Evolutionary conservation across 2,888 invertebrate genomes (phyloP).

Genomic region (Aradus depressus): DNA sequence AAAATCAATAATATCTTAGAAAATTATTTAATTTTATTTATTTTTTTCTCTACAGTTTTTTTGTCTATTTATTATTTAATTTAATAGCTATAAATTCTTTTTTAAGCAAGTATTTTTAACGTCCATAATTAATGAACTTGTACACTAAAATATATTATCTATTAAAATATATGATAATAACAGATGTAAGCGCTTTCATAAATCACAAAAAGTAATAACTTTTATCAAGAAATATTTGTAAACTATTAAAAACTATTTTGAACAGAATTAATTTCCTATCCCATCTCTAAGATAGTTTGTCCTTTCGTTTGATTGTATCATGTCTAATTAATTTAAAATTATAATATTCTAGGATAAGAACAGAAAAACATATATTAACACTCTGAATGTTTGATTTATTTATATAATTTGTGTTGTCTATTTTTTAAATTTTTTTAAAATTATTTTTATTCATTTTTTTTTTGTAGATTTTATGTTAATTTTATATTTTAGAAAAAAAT

Average conservation of each 20-base stretch:
- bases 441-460: constrained; percentile 1
- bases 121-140: neutral
- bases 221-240: neutral
- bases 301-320: constrained; percentile 1
- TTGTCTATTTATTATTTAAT: too few species aligned
- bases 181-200: neutral
- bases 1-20: neutral
- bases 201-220: neutral
- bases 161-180: neutral
- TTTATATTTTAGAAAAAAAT: too few species aligned
- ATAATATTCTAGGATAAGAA: constrained; percentile 1
- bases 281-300: neutral
- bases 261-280: neutral
- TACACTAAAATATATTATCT: neutral
- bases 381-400: neutral
- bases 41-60: constrained; percentile 1
- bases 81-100: neutral
- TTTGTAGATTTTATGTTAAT: too few species aligned
- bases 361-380: constrained; percentile 2
- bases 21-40: neutral
- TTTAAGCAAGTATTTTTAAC: neutral
- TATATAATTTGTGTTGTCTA: neutral
- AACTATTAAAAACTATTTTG: neutral
- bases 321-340: constrained; percentile 3
- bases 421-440: neutral